These are phyloP conservation scores for Cassiopea andromeda DNA, from an alignment of 30 jellyfish, hydroid and myxozoan species.

Conservation along the genomic window DNA sequence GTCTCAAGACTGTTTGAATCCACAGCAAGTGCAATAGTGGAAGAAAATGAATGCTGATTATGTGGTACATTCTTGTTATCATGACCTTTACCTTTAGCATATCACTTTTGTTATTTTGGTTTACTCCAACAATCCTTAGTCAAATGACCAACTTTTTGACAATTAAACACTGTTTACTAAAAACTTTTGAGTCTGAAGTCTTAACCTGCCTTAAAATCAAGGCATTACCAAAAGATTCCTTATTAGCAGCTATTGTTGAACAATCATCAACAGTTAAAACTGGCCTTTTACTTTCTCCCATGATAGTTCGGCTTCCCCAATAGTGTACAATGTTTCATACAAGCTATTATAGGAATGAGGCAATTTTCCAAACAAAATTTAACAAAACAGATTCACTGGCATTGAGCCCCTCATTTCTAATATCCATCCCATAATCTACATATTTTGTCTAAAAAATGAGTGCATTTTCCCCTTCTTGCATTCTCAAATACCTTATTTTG, in stretches of 20 bases:
- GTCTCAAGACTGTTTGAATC: constrained; percentile 15
- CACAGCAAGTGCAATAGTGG: constrained; percentile 34
- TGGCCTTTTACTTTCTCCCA: constrained; percentile 62
- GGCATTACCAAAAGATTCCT: constrained; percentile 37
- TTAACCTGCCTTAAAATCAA: constrained; percentile 17
- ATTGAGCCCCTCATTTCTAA: constrained; percentile 37
- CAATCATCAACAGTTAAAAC: constrained; percentile 60
- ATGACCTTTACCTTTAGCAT: constrained; percentile 22
- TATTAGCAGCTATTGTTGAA: constrained; percentile 20
- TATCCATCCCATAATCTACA: constrained; percentile 30
- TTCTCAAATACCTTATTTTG: constrained; percentile 42
- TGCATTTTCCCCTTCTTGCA: constrained; percentile 53
- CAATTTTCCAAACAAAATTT: constrained; percentile 49
- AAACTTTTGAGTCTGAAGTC: constrained; percentile 12
- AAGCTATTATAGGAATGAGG: constrained; percentile 48
- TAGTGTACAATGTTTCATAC: constrained; percentile 44
- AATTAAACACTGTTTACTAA: constrained; percentile 18
- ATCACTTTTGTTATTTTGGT: constrained; percentile 22
- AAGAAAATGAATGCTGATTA: constrained; percentile 21
- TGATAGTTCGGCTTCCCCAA: constrained; percentile 47
- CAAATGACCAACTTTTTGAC: constrained; percentile 50
- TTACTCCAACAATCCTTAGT: constrained; percentile 47
- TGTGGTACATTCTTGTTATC: constrained; percentile 38
- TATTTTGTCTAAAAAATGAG: constrained; percentile 31
- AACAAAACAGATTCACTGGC: constrained; percentile 44